Conservation (phyloP, 1,140 invertebrate genomes). For the Calosoma granatense region DNA sequence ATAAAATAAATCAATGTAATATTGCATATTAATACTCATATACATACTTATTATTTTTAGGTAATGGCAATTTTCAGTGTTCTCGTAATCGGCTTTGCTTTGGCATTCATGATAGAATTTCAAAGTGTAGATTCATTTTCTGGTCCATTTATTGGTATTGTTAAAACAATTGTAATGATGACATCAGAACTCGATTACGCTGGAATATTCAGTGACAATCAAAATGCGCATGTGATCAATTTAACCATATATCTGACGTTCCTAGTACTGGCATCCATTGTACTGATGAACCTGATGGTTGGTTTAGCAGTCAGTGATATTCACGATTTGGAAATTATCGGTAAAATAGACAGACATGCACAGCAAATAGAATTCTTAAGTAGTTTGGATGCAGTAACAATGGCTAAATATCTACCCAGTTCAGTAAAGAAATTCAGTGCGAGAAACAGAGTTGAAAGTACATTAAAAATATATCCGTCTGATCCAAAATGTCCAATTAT, state of each 20-base stretch:
- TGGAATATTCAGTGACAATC: conserved; percentile 33
- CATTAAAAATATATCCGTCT: neutral
- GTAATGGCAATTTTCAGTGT: conserved; percentile 38
- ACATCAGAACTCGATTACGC: conserved; percentile 44
- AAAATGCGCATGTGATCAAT: conserved; percentile 31
- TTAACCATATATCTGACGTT: conserved; percentile 45
- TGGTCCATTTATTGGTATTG: conserved; percentile 36
- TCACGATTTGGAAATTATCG: conserved; percentile 42
- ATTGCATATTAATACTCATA: conserved; percentile 19
- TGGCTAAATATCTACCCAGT: neutral
- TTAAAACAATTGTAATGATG: conserved; percentile 47
- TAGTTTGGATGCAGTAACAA: conserved; percentile 26
- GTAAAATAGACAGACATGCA: conserved; percentile 36
- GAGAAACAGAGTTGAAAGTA: neutral
- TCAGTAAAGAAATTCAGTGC: neutral
- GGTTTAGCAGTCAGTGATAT: conserved; percentile 51
- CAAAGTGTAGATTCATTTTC: conserved; percentile 35
- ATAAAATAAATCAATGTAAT: neutral
- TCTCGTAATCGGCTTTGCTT: conserved; percentile 41
- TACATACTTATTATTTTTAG: no score
- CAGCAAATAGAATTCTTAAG: conserved; percentile 39
- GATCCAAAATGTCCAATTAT: neutral
- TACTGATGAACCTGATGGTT: conserved; percentile 47
- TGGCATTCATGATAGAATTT: conserved; percentile 44
- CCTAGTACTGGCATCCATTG: conserved; percentile 43